These are phyloP conservation scores for Motacilla tschutschensis DNA, from an alignment of 2,113 vertebrate genomes.

Conservation along the genomic window DNA sequence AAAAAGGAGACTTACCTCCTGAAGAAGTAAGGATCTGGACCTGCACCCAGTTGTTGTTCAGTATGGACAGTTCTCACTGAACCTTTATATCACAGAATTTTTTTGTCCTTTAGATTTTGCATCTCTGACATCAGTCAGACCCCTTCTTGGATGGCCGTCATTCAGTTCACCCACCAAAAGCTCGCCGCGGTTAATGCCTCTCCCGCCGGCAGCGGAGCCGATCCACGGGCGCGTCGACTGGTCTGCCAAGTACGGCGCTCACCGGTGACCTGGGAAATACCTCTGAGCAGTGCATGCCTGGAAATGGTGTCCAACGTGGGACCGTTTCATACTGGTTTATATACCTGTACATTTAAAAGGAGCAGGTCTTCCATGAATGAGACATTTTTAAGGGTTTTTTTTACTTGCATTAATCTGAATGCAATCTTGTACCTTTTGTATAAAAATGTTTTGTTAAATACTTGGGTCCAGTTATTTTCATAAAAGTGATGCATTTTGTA, in stretches of 20 bases:
- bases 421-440: slow-evolving; percentile 68
- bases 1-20: neutral
- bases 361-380: slow-evolving; percentile 23
- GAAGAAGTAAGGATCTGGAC: neutral
- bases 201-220: slow-evolving; percentile 73
- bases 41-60: neutral
- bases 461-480: slow-evolving; percentile 76
- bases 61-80: neutral
- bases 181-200: slow-evolving; percentile 70
- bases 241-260: slow-evolving; percentile 87
- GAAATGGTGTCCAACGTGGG: neutral
- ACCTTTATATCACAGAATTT: neutral
- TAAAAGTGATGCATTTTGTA: slow-evolving; percentile 72
- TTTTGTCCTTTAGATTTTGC: slow-evolving; percentile 79
- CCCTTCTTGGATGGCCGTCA: slow-evolving; percentile 71
- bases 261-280: slow-evolving; percentile 62
- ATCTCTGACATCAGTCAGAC: slow-evolving; percentile 81
- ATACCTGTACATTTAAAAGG: neutral
- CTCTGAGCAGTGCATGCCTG: neutral
- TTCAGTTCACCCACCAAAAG: slow-evolving; percentile 79
- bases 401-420: slow-evolving; percentile 65
- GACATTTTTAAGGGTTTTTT: slow-evolving; percentile 55
- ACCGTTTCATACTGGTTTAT: neutral
- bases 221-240: slow-evolving; percentile 89
- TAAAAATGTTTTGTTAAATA: slow-evolving; percentile 73